phyloP scores from a whole-genome alignment of 2,797 vertebrate species.

The Pagetopsis macropterus region DNA sequence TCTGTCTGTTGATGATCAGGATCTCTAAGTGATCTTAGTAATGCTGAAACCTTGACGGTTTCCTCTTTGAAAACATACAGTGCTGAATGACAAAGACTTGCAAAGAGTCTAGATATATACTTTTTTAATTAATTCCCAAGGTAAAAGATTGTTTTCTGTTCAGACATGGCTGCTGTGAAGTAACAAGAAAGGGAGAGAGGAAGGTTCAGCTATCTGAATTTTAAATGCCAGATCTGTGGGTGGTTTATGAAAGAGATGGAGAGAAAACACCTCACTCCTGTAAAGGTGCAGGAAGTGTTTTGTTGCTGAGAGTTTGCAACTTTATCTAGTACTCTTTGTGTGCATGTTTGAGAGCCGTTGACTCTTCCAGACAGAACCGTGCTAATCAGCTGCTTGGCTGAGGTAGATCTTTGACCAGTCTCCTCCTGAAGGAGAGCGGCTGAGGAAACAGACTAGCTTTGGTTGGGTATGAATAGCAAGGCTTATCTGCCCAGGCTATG shows the following conservation, averaged over 20 bases:
- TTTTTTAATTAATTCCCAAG: conserved; percentile 69
- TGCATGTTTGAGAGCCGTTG: background rate
- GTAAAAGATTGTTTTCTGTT: conserved; percentile 49
- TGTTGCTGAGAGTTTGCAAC: background rate
- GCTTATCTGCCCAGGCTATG: conserved; percentile 70
- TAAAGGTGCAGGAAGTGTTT: conserved; percentile 5
- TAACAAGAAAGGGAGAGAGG: background rate
- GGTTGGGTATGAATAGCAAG: conserved; percentile 72
- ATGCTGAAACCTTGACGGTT: background rate
- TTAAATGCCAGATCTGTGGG: conserved; percentile 41
- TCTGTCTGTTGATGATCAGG: conserved; percentile 7
- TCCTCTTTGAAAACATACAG: conserved; percentile 6
- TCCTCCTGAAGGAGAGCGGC: conserved; percentile 32
- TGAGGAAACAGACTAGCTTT: conserved; percentile 57
- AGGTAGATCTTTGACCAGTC: conserved; percentile 52
- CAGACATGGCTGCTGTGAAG: conserved; percentile 7
- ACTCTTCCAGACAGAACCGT: conserved; percentile 16
- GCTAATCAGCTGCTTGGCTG: conserved; percentile 40
- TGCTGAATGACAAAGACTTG: conserved; percentile 3
- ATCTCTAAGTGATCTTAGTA: background rate
- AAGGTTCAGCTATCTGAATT: conserved; percentile 27
- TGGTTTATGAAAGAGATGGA: conserved; percentile 13
- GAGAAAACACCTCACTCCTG: conserved; percentile 2
- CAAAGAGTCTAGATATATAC: conserved; percentile 25
- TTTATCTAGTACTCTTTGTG: background rate